Conservation (phyloP, 53 echinoderm and acorn worm species). For the Paelopatides confundens region DNA sequence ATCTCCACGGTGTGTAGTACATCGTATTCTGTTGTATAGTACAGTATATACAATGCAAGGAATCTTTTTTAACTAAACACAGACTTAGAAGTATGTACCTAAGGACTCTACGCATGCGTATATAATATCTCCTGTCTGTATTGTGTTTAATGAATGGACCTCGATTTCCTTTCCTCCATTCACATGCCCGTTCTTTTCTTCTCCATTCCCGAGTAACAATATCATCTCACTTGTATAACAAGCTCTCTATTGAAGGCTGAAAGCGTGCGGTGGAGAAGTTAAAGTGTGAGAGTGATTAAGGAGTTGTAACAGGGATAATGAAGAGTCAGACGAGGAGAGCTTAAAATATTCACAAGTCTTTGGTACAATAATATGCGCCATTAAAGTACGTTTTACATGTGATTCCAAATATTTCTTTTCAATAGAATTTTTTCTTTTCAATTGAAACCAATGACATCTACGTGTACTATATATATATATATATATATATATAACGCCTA, state of each 20-base stretch:
- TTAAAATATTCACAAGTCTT: not conserved
- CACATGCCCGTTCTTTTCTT: conserved; percentile 3
- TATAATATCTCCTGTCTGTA: not conserved
- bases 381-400: not conserved
- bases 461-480: no score
- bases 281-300: conserved; percentile 25
- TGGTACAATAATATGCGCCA: not conserved
- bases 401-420: not conserved
- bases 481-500: not conserved
- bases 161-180: not conserved
- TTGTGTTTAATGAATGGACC: conserved; percentile 41
- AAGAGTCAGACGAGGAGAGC: not conserved
- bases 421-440: not conserved
- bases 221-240: conserved; percentile 11
- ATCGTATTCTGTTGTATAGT: conserved; percentile 20
- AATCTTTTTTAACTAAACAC: conserved; percentile 25
- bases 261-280: conserved; percentile 3
- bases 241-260: conserved; percentile 3
- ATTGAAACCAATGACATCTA: not conserved
- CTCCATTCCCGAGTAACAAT: conserved; percentile 25
- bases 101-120: conserved; percentile 44
- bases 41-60: not conserved
- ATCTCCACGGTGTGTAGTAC: conserved; percentile 9
- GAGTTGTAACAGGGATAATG: not conserved
- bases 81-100: conserved; percentile 27